Conservation (phyloP, 2,888 invertebrate species). For the Spilosoma lubricipeda region DNA sequence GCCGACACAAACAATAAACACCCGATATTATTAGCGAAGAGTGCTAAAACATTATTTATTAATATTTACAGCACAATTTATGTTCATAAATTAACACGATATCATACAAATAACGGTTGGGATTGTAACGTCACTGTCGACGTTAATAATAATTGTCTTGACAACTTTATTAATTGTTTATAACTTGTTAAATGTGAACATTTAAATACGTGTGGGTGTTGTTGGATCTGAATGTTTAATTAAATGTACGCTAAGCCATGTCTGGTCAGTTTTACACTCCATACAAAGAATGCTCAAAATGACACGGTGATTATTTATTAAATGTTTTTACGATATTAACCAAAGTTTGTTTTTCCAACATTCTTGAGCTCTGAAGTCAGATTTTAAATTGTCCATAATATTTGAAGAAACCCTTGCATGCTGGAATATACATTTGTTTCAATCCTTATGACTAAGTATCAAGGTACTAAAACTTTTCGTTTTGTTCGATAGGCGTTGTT, state of each 20-base stretch:
- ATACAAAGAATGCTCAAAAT: constrained; percentile 24
- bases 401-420: background rate
- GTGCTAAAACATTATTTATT: constrained; percentile 24
- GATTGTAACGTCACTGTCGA: background rate
- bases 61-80: background rate
- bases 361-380: constrained; percentile 28
- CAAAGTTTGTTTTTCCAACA: constrained; percentile 40
- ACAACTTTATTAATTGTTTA: constrained; percentile 16
- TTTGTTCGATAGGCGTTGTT: background rate
- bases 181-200: constrained; percentile 5
- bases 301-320: constrained; percentile 36
- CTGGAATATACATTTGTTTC: background rate
- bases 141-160: background rate
- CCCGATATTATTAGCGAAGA: constrained; percentile 20
- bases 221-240: background rate
- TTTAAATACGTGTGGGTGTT: constrained; percentile 11
- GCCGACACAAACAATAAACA: constrained; percentile 4
- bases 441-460: background rate
- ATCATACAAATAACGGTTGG: background rate
- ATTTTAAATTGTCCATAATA: constrained; percentile 21
- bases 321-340: constrained; percentile 28
- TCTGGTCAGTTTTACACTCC: constrained; percentile 4
- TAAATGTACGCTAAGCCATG: constrained; percentile 3
- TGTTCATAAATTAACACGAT: background rate
- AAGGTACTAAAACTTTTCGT: background rate